phyloP scores from a whole-genome alignment of 2,888 invertebrate species.

The Eristalis pertinax region DNA sequence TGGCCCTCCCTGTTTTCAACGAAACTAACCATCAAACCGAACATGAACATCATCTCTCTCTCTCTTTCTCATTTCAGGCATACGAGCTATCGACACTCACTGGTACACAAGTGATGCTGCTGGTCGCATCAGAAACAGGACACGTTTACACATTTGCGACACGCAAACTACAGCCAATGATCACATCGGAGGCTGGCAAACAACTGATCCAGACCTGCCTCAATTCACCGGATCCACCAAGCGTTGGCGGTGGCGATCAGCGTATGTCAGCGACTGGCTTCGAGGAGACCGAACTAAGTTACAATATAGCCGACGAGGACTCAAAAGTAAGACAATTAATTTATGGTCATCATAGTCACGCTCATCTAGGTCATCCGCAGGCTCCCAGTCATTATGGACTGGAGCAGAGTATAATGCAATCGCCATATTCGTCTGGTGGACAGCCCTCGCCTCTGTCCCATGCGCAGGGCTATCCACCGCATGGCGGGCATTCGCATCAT shows the following conservation, averaged over 20 bases:
- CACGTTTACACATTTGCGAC: constrained; percentile 99
- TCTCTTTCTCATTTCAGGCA: constrained; percentile 87
- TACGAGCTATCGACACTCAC: constrained; percentile 99
- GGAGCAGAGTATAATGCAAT: constrained; percentile 89
- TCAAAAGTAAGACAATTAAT: constrained; percentile 98
- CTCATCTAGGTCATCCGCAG: constrained; percentile 86
- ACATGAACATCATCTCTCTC: too few species aligned
- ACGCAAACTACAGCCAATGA: constrained; percentile 99
- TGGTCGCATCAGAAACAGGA: constrained; percentile 99
- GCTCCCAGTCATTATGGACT: constrained; percentile 85
- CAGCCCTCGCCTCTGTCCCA: constrained; percentile 87
- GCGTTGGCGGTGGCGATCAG: constrained; percentile 90
- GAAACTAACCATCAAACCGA: too few species aligned
- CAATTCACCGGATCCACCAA: constrained; percentile 96
- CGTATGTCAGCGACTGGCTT: constrained; percentile 99
- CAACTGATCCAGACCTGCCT: constrained; percentile 99
- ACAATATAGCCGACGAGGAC: constrained; percentile 97
- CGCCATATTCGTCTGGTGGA: constrained; percentile 82
- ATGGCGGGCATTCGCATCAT: constrained; percentile 82
- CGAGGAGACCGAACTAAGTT: constrained; percentile 99
- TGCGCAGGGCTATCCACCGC: constrained; percentile 81
- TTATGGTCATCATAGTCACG: constrained; percentile 88
- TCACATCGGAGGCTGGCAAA: constrained; percentile 98
- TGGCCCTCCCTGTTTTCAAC: background rate
- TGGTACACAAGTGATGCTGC: constrained; percentile 99